Base-by-base conservation (phyloP, 2,797 vertebrate genomes). In the Borostomias antarcticus region DNA sequence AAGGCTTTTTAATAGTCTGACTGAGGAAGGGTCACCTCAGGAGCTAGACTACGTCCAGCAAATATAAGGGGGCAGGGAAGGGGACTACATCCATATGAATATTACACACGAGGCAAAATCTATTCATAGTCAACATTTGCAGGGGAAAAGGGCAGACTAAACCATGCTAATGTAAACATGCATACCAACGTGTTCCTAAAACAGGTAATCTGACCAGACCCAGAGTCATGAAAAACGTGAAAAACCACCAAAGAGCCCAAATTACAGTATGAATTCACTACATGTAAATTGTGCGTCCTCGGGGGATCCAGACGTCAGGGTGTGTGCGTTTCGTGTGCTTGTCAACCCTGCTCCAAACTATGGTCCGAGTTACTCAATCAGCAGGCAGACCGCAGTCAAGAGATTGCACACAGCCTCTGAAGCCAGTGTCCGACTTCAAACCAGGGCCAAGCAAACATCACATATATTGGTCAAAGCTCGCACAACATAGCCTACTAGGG, bases 261-360 rank as follows among this genome's bases (percentile, higher is more conserved):
- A 25, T 19, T 37, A 47, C n/a, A n/a, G n/a, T n/a, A n/a, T n/a
- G n/a, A n/a, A n/a, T n/a, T 53, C 50, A 19, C 21, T 53, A 29
- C 30, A 15, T 54, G 51, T 15, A 13, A 69, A 64, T 75, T 74
- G 1, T 57, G 19, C 80, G 62, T 37, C 84, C 81, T 52, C n/a
- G 67, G 23, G 86, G 64, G 0, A 63, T 21, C 52, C 5, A 57
- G 25, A 40, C 56, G 54, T 26, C 50, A 66, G 77, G 69, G 84
- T 58, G 81, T 73, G 82, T 40, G 53, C 58, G 37, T 43, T 23
- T 73, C 25, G 21, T 52, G 47, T 59, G 21, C 52, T 45, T 2
- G 47, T 37, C 11, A 3, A 60, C 28, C 13, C 9, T 32, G 19
- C 19, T 45, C 29, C n/a, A 26, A 37, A 7, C 19, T 25, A 19